These are phyloP conservation scores for Paragorgia papillata DNA, from an alignment of 92 coral and sea anemone species.

Conservation along the genomic window DNA sequence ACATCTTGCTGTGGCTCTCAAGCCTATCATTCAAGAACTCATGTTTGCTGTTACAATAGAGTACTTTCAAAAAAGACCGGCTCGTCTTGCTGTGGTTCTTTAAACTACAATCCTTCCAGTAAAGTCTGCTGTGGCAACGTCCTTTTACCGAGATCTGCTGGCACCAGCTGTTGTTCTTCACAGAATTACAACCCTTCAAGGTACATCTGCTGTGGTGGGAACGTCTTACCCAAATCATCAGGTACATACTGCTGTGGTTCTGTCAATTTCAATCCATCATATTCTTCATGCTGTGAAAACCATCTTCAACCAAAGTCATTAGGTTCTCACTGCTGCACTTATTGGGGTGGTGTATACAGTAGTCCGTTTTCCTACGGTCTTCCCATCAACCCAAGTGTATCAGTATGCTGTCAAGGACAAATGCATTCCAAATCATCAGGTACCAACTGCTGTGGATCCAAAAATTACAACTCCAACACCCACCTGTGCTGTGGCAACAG, in stretches of 20 bases:
- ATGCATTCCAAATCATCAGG: conserved; percentile 6
- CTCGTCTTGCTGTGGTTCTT: conserved; percentile 5
- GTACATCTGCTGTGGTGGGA: background rate
- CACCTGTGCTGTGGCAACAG: background rate
- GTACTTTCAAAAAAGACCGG: conserved; percentile 16
- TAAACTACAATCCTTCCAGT: background rate
- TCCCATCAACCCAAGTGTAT: background rate
- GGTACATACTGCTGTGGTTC: conserved; percentile 18
- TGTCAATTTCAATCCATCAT: conserved; percentile 25
- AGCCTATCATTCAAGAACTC: conserved; percentile 1
- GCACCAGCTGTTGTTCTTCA: background rate
- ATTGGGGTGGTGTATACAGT: conserved; percentile 5
- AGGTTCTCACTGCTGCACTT: conserved; percentile 25
- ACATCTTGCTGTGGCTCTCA: conserved; percentile 33
- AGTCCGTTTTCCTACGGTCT: background rate
- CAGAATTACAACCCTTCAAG: background rate
- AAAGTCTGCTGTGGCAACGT: background rate
- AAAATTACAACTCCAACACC: background rate
- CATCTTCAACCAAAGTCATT: conserved; percentile 13
- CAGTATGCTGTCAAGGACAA: background rate
- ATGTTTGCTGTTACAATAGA: conserved; percentile 21
- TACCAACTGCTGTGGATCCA: conserved; percentile 1
- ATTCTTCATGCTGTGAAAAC: conserved; percentile 17
- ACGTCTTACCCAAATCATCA: background rate
- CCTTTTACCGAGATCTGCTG: no score